Evolutionary conservation across 2,888 invertebrate genomes (phyloP), one percentile per base, ranked within the genome.

Genomic region (Sepiola atlantica): DNA sequence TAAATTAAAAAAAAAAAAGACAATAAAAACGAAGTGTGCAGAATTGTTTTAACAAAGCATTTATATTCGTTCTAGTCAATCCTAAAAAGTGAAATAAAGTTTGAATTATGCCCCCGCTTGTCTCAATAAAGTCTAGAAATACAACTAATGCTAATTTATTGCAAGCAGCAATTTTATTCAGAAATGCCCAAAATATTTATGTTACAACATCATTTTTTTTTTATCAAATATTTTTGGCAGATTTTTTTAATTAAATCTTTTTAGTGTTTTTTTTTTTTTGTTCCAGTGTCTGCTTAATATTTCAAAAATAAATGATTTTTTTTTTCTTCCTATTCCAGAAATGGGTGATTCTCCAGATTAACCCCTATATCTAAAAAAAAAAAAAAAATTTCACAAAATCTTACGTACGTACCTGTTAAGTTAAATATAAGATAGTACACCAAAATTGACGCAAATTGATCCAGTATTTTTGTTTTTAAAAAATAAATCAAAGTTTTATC

Each of bases 121-220:
- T 16, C 61, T 28, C 61, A 28, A 21, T 8, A 77, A 77, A n/a
- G 32, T 77, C 77, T 77, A 77, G 32, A 77, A 77, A 77, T 77
- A 77, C 77, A 77, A 32, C 77, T 77, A 77, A 77, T 21, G 32
- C 77, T 77, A 32, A n/a, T 77, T 77, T 10, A n/a, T 16, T 77
- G n/a, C 77, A 77, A 77, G 77, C 77, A 77, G 77, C 77, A 14
- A n/a, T 77, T 77, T 77, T n/a, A 77, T n/a, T 77, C n/a, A n/a
- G 32, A 77, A 18, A n/a, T 77, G 77, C 77, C n/a, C 32, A n/a
- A 14, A 77, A 16, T n/a, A 12, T n/a, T 20, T n/a, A n/a, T 20
- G 6, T 16, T n/a, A n/a, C 32, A 77, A 77, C n/a, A 77, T n/a
- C 77, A 77, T 16, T 1, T 14, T 77, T 77, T 77, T 61, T 0